Conservation (phyloP, 2,113 vertebrate species). For the Eurypyga helias region DNA sequence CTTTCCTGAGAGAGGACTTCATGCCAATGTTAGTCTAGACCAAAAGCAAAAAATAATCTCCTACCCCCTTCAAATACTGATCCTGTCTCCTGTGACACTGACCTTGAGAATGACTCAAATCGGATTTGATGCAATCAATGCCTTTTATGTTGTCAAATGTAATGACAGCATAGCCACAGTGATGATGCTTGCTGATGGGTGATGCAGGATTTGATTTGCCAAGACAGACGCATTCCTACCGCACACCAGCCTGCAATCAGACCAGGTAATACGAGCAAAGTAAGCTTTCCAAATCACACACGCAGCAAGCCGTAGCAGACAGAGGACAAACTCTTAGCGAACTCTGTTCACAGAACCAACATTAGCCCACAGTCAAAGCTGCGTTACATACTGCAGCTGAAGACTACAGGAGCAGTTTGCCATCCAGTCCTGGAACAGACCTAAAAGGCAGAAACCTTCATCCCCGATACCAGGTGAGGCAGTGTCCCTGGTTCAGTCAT, state of each 20-base stretch:
- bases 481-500: neutral
- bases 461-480: fast-evolving
- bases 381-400: neutral
- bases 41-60: neutral
- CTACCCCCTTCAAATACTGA: neutral
- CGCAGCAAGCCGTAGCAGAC: neutral
- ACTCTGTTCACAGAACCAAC: neutral
- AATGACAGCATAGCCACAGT: neutral
- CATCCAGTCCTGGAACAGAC: neutral
- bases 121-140: neutral
- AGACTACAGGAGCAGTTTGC: neutral
- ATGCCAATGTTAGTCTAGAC: neutral
- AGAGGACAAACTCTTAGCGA: neutral
- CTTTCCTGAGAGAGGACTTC: neutral
- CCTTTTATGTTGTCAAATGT: neutral
- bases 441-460: neutral
- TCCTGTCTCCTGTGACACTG: neutral
- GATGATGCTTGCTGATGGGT: neutral
- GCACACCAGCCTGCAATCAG: neutral
- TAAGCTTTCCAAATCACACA: neutral
- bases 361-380: neutral
- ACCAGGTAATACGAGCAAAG: neutral
- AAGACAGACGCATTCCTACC: neutral
- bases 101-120: neutral
- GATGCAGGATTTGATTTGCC: neutral